Percentiles rank a stretch among this genome's conserved stretches.
phyloP scores from a whole-genome alignment of 2,797 vertebrate genomes.

The Darevskia mixta region DNA sequence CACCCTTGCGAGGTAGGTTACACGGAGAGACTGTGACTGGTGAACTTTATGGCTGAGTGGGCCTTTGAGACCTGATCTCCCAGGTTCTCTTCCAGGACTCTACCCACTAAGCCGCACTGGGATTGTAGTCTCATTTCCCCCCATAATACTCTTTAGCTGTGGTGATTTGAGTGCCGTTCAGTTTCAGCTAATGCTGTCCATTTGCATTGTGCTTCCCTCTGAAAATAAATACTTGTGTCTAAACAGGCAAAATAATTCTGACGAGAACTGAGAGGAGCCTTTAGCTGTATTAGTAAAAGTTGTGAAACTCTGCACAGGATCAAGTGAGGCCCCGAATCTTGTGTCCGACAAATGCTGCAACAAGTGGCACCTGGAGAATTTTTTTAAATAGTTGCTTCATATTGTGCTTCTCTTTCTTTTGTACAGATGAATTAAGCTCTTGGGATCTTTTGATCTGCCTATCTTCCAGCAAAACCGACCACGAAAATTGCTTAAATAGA shows the following conservation, averaged over 20 bases:
- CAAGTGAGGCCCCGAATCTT: background rate
- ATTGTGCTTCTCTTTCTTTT: conserved; percentile 45
- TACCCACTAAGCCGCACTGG: too few relatives aligned
- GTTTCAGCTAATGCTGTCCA: background rate
- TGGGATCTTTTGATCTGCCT: conserved; percentile 92
- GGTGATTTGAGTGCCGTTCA: background rate
- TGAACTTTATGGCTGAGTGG: too few relatives aligned
- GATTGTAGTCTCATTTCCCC: background rate
- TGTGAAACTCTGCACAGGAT: background rate
- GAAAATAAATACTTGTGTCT: conserved; percentile 10
- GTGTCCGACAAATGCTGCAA: background rate
- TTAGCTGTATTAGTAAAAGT: background rate
- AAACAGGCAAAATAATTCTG: background rate
- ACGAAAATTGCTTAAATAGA: conserved; percentile 82
- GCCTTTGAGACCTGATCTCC: too few relatives aligned
- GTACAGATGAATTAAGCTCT: conserved; percentile 65
- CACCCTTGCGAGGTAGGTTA: too few relatives aligned
- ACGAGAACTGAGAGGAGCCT: background rate
- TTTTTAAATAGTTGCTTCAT: conserved; percentile 34
- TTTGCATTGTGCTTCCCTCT: background rate
- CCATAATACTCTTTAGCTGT: background rate
- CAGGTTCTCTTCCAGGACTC: background rate
- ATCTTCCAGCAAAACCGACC: conserved; percentile 76
- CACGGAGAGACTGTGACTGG: too few relatives aligned
- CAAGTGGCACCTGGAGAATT: background rate